These are phyloP conservation scores for Danaus plexippus DNA, from an alignment of 1,140 invertebrate species.

Conservation along the genomic window DNA sequence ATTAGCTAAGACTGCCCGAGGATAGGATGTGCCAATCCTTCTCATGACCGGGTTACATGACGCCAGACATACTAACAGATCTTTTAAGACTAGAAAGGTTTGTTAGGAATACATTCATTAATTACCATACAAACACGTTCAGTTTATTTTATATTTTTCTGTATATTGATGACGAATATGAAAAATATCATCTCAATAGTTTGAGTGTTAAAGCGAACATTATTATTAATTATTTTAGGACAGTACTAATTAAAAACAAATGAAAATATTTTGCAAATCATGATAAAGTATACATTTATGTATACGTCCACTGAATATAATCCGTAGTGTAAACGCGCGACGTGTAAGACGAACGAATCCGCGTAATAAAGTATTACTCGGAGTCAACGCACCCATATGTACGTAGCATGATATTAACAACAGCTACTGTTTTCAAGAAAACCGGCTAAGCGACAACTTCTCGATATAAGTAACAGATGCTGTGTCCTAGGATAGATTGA, in stretches of 20 bases:
- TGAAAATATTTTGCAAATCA: too few species aligned
- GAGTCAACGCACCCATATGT: conserved; percentile 53
- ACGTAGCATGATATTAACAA: conserved; percentile 45
- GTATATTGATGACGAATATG: background rate
- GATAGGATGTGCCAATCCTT: conserved; percentile 62
- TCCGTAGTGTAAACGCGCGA: conserved; percentile 1
- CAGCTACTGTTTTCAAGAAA: conserved; percentile 43
- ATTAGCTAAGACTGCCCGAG: conserved; percentile 47
- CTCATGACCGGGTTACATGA: conserved; percentile 41
- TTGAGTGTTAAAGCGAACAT: too few species aligned
- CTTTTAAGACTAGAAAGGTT: background rate
- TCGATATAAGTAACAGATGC: too few species aligned
- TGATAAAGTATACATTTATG: too few species aligned
- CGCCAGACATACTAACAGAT: background rate
- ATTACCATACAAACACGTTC: too few species aligned
- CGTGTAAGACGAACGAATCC: conserved; percentile 31
- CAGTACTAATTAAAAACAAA: too few species aligned
- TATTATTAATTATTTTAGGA: too few species aligned
- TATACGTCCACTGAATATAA: too few species aligned
- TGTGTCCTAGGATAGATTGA: conserved; percentile 7
- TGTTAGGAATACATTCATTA: too few species aligned
- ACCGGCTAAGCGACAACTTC: conserved; percentile 30
- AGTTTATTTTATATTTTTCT: too few species aligned
- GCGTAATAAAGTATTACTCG: conserved; percentile 52
- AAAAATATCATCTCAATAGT: background rate